These are phyloP conservation scores for Brenthis ino DNA, from an alignment of 2,888 invertebrate genomes.

Conservation along the genomic window DNA sequence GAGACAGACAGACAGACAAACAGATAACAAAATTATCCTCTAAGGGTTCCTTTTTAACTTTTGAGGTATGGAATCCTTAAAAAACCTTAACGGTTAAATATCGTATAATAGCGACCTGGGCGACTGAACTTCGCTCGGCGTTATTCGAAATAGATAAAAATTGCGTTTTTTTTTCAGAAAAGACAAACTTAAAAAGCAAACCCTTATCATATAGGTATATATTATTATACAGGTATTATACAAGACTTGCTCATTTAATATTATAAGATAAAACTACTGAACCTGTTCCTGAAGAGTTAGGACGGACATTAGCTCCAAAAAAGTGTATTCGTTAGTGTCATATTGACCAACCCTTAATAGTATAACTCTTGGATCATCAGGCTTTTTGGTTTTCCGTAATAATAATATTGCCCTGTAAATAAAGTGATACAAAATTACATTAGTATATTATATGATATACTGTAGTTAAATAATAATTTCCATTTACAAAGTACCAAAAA, in stretches of 20 bases:
- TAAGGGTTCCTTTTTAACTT: too few species aligned
- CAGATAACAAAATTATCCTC: too few species aligned
- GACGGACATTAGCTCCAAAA: conserved; percentile 51
- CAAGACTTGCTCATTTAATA: background rate
- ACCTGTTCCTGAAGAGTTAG: conserved; percentile 50
- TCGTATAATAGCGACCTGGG: too few species aligned
- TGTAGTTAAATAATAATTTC: background rate
- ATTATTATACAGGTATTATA: background rate
- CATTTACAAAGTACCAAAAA: background rate
- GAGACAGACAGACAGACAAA: too few species aligned
- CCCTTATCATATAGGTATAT: too few species aligned
- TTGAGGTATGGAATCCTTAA: too few species aligned
- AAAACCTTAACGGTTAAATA: too few species aligned
- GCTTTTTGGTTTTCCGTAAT: conserved; percentile 50
- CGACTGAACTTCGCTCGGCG: too few species aligned
- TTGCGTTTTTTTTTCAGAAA: too few species aligned
- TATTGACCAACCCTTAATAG: conserved; percentile 75
- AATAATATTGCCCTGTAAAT: conserved; percentile 49
- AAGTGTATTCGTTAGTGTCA: conserved; percentile 58
- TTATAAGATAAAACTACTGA: background rate
- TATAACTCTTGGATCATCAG: conserved; percentile 68
- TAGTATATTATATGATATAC: too few species aligned
- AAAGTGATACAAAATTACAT: background rate
- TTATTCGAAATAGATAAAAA: too few species aligned
- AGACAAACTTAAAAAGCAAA: too few species aligned